Base-by-base conservation (phyloP, 2,888 invertebrate genomes). In the Apamea anceps region DNA sequence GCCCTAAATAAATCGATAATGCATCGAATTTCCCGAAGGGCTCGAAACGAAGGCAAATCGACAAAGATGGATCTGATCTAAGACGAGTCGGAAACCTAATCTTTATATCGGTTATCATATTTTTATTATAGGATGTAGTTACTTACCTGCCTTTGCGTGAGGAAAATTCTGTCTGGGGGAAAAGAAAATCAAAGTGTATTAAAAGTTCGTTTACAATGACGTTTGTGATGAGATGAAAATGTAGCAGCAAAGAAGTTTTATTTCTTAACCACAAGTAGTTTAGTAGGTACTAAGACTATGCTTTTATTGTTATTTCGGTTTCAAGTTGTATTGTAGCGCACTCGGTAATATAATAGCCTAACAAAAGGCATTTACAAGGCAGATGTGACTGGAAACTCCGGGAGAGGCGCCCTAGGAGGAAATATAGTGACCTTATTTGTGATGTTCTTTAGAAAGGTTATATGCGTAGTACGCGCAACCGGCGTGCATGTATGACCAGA, bases 1-100 rank as follows among this genome's bases (percentile, higher is more conserved):
- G 6, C 84, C 54, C 81, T 82, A 79, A 48, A 0, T 68, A 83
- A 87, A 93, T 92, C 93, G 91, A 93, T 92, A 92, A 86, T 93
- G 93, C 94, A 92, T 92, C 89, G 90, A 90, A 94, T 94, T 94
- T 94, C 94, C 94, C 94, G 90, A 90, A 90, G 94, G 94, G 89
- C 85, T 89, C 77, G 79, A 79, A 87, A 86, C 84, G 89, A 85
- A 91, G 88, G 89, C 89, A 91, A 92, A 91, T 87, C 89, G 85
- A 87, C 84, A 89, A 82, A 91, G 91, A 90, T 90, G 92, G 91
- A 92, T 93, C 92, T 87, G 89, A 91, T 90, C 90, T 89, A 84
- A 88, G 91, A 91, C 82, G 91, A 77, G 70, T 82, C 68, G 81
- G 90, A 87, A 85, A 88, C 84, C 77, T 85, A 72, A 89, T 90